phyloP scores from a whole-genome alignment of 1,140 invertebrate genomes.

The Papilio polytes region DNA sequence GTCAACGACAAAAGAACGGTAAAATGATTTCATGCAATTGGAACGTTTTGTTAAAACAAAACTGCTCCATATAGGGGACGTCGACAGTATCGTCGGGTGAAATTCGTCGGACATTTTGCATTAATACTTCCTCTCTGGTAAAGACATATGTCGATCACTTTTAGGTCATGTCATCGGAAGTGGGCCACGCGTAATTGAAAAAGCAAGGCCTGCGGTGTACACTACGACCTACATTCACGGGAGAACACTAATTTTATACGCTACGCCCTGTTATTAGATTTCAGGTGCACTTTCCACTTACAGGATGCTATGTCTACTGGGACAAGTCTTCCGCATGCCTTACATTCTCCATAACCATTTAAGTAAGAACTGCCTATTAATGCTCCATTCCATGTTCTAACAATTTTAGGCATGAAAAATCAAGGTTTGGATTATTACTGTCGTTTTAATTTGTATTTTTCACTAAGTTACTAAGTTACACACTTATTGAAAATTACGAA shows the following conservation, averaged over 20 bases:
- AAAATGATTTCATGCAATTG: conserved; percentile 2
- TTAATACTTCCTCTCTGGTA: not conserved
- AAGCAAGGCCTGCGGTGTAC: conserved; percentile 2
- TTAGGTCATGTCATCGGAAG: conserved; percentile 17
- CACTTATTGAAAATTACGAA: not conserved
- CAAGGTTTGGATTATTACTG: not conserved
- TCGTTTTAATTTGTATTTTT: not conserved
- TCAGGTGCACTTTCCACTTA: conserved; percentile 15
- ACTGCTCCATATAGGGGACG: not conserved
- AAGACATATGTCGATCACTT: conserved; percentile 24
- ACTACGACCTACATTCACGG: conserved; percentile 8
- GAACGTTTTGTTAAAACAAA: conserved; percentile 5
- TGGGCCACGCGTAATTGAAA: conserved; percentile 32
- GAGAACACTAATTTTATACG: conserved; percentile 31
- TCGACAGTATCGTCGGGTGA: not conserved
- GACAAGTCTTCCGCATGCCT: not conserved
- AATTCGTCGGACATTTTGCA: conserved; percentile 3
- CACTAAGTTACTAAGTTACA: no score
- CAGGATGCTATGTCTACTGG: not conserved
- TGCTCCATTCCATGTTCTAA: not conserved
- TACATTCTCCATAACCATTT: not conserved
- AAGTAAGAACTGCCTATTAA: not conserved
- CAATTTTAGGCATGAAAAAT: no score
- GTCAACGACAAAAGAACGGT: not conserved
- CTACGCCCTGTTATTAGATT: conserved; percentile 18